Evolutionary conservation across 2,797 vertebrate species (phyloP).

Genomic region (Hipposideros larvatus): DNA sequence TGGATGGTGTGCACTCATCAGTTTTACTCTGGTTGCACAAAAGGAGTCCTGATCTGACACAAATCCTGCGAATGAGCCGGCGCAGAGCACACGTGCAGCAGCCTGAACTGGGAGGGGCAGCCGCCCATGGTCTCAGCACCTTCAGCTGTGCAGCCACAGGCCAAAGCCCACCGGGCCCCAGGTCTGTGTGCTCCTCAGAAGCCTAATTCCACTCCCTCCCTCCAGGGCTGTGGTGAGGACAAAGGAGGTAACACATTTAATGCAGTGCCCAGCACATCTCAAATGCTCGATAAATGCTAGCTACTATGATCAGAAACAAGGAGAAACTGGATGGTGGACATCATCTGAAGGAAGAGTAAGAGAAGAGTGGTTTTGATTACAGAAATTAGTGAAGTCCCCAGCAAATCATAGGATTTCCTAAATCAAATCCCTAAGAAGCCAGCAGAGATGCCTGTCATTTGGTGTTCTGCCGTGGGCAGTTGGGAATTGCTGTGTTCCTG

Average conservation of each 20-base stretch:
- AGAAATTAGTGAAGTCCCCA: not conserved
- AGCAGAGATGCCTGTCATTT: not conserved
- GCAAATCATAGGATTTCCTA: slow-evolving; percentile 57
- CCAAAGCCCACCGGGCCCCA: not conserved
- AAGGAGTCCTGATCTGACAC: not conserved
- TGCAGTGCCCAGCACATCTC: not conserved
- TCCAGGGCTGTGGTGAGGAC: not conserved
- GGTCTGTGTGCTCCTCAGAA: not conserved
- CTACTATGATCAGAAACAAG: not conserved
- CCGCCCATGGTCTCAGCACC: not conserved
- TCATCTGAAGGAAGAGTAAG: not conserved
- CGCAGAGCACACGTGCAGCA: too few relatives aligned
- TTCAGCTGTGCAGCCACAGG: not conserved
- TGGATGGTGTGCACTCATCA: not conserved
- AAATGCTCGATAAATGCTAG: not conserved
- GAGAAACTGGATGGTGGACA: not conserved
- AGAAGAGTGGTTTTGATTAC: not conserved
- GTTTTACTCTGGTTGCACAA: not conserved
- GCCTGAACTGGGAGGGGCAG: not conserved
- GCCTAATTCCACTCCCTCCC: not conserved
- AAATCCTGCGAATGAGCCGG: not conserved
- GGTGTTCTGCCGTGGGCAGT: not conserved
- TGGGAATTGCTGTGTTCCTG: not conserved
- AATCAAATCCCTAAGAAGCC: not conserved
- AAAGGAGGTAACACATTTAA: not conserved